phyloP scores from a whole-genome alignment of 37 sponge, comb jelly and placozoan species.

The Beroe ovata region DNA sequence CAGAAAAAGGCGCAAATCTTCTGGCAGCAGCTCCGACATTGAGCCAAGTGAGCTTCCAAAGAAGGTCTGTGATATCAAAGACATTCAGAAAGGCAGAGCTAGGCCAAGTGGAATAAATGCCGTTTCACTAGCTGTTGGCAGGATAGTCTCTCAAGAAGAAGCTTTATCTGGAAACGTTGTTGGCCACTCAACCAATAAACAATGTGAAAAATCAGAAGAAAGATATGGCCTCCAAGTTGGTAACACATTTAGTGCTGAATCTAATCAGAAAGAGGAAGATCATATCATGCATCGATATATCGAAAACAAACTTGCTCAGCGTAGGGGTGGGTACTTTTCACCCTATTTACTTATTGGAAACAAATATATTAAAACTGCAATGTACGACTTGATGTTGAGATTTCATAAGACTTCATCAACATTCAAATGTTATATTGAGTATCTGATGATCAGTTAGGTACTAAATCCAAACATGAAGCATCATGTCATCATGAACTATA shows the following conservation, averaged over 20 bases:
- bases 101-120: slow-evolving; percentile 52
- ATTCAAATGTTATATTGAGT: no score
- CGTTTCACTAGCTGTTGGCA: slow-evolving; percentile 33
- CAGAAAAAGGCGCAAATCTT: slow-evolving; percentile 26
- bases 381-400: no score
- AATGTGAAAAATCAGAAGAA: not conserved
- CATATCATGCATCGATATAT: slow-evolving; percentile 52
- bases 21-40: slow-evolving; percentile 2
- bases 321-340: slow-evolving; percentile 23
- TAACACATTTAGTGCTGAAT: slow-evolving; percentile 34
- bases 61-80: slow-evolving; percentile 43
- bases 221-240: slow-evolving; percentile 62
- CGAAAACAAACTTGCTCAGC: slow-evolving; percentile 28
- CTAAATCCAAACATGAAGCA: no score
- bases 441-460: no score
- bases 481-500: no score
- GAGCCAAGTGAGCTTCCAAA: not conserved
- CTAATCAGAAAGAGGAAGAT: slow-evolving; percentile 57
- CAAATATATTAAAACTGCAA: no score
- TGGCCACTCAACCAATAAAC: not conserved
- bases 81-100: not conserved
- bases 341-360: no score
- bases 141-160: slow-evolving; percentile 40
- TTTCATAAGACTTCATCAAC: no score
- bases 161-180: slow-evolving; percentile 8